Evolutionary conservation across 2,888 invertebrate species (phyloP).

Genomic region (Caenorhabditis japonica): DNA sequence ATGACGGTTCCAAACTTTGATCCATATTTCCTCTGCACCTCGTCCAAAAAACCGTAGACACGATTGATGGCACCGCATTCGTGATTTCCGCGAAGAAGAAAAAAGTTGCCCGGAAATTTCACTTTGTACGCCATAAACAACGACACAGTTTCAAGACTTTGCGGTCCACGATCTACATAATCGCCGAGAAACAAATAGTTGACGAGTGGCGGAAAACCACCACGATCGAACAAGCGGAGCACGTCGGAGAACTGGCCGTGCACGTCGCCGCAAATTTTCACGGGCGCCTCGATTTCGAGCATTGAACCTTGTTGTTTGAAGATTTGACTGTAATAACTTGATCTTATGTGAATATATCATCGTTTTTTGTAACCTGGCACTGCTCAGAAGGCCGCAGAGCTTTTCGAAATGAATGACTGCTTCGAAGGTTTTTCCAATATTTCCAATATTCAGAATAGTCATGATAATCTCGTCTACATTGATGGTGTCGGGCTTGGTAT

Average conservation of each 20-base stretch:
- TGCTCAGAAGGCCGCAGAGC: too few species aligned
- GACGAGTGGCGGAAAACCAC: conserved; percentile 67
- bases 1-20: conserved; percentile 35
- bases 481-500: conserved; percentile 3
- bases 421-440: too few species aligned
- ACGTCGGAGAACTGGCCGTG: conserved; percentile 70
- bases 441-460: conserved; percentile 32
- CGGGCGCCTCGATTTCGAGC: conserved; percentile 66
- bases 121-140: conserved; percentile 66
- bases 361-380: too few species aligned
- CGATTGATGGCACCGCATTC: conserved; percentile 66
- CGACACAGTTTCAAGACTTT: conserved; percentile 63
- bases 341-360: too few species aligned
- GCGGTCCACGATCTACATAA: conserved; percentile 70
- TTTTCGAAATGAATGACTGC: too few species aligned
- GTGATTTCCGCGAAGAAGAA: conserved; percentile 69
- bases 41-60: conserved; percentile 70
- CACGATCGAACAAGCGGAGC: conserved; percentile 66
- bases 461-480: conserved; percentile 32
- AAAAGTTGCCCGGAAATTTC: conserved; percentile 65
- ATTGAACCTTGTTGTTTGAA: conserved; percentile 47
- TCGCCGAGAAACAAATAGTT: conserved; percentile 73
- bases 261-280: conserved; percentile 70
- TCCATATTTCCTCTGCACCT: conserved; percentile 63
- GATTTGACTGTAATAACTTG: conserved; percentile 8